Conservation (phyloP, 1,140 invertebrate genomes). For the Nylanderia fulva region DNA sequence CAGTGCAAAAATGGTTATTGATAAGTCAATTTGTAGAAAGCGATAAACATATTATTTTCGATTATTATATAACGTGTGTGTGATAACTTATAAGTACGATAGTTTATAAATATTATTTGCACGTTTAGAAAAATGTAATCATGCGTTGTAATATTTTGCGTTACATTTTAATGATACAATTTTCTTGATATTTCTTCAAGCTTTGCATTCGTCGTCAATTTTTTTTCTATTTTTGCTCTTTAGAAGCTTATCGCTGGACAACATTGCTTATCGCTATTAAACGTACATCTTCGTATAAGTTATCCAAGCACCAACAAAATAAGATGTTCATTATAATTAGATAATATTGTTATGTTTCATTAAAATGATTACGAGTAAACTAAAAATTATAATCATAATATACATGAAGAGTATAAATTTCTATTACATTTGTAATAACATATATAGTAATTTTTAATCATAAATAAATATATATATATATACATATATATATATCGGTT, state of each 20-base stretch:
- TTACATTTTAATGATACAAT: slow-evolving; percentile 47
- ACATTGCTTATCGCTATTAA: slow-evolving; percentile 47
- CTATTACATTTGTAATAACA: background rate
- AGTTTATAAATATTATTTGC: background rate
- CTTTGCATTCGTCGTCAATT: background rate
- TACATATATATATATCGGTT: background rate
- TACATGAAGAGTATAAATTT: background rate
- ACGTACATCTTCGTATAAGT: slow-evolving; percentile 14
- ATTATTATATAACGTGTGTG: background rate
- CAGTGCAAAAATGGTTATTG: background rate
- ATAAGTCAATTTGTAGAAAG: background rate
- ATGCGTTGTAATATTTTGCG: slow-evolving; percentile 9
- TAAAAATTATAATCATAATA: background rate
- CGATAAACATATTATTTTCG: background rate
- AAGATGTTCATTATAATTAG: slow-evolving; percentile 22
- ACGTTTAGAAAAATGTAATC: background rate
- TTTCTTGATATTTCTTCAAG: slow-evolving; percentile 38
- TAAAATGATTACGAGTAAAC: background rate
- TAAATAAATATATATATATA: no score
- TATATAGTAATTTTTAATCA: background rate
- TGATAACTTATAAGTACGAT: background rate
- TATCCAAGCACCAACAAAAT: slow-evolving; percentile 33
- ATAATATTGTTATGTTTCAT: background rate
- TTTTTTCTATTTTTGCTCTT: slow-evolving; percentile 20
- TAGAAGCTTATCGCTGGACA: slow-evolving; percentile 18